Evolutionary conservation across 2,797 vertebrate species (phyloP).

Genomic region (Anomalospiza imberbis): DNA sequence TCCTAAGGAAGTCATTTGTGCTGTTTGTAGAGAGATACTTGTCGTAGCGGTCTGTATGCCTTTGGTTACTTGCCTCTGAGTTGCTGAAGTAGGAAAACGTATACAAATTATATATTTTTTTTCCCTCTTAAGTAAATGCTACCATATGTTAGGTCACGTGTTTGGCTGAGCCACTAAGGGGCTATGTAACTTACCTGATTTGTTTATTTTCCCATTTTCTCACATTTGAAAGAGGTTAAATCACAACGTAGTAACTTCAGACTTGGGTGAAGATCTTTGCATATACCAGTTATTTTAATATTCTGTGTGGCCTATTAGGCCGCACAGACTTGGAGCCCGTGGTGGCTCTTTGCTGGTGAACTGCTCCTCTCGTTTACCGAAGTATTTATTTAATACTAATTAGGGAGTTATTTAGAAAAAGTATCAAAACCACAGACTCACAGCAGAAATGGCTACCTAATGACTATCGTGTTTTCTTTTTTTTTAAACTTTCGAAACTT

Average conservation of each 20-base stretch:
- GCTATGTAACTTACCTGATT: background rate
- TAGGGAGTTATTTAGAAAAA: background rate
- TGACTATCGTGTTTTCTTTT: background rate
- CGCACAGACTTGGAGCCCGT: fast-evolving
- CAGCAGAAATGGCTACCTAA: background rate
- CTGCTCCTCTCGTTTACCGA: background rate
- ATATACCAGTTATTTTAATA: fast-evolving
- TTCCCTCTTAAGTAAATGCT: background rate
- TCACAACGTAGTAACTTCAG: fast-evolving
- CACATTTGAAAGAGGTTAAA: background rate
- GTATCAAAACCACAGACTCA: background rate
- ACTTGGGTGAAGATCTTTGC: background rate
- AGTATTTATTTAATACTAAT: background rate
- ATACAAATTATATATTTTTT: fast-evolving
- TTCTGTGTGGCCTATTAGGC: fast-evolving
- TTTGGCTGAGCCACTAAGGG: background rate
- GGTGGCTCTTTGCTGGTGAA: background rate
- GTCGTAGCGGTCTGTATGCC: background rate
- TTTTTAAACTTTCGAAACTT: background rate
- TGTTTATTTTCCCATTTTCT: background rate
- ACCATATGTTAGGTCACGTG: fast-evolving
- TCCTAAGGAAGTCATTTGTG: background rate
- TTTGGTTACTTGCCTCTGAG: background rate
- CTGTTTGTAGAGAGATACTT: background rate
- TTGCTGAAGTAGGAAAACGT: background rate